Evolutionary conservation across 2,113 vertebrate genomes (phyloP).

Genomic region (Balaeniceps rex): DNA sequence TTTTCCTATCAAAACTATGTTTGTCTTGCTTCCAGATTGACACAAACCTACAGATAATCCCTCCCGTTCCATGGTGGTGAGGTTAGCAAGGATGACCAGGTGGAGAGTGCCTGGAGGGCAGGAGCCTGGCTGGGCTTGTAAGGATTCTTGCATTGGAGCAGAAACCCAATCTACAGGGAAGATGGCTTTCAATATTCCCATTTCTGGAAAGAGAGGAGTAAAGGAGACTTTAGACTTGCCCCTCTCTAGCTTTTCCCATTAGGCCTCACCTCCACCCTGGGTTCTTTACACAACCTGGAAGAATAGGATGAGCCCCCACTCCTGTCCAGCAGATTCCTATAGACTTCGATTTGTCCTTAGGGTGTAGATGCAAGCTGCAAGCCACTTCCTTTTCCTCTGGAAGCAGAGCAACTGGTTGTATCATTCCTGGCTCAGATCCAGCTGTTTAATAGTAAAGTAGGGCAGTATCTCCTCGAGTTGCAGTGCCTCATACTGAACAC

Average conservation of each 20-base stretch:
- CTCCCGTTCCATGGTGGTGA: neutral
- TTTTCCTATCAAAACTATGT: neutral
- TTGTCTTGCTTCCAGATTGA: neutral
- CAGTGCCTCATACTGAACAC: neutral
- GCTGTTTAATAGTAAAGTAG: neutral
- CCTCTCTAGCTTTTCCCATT: neutral
- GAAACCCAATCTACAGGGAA: neutral
- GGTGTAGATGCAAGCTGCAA: neutral
- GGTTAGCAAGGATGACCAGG: neutral
- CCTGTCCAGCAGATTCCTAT: neutral
- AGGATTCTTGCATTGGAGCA: neutral
- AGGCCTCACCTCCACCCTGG: neutral
- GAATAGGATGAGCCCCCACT: neutral
- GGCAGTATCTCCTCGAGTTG: neutral
- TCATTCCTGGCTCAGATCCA: neutral
- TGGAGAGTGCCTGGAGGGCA: neutral
- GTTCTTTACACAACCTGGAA: neutral
- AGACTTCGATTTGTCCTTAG: neutral
- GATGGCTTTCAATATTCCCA: neutral
- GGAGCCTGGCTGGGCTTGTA: neutral
- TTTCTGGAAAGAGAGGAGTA: neutral
- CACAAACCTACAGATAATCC: neutral
- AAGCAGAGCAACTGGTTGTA: neutral
- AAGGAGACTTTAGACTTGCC: neutral
- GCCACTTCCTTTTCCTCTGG: neutral